phyloP scores from a whole-genome alignment of 2,888 invertebrate genomes.

The Chrysina gloriosa region DNA sequence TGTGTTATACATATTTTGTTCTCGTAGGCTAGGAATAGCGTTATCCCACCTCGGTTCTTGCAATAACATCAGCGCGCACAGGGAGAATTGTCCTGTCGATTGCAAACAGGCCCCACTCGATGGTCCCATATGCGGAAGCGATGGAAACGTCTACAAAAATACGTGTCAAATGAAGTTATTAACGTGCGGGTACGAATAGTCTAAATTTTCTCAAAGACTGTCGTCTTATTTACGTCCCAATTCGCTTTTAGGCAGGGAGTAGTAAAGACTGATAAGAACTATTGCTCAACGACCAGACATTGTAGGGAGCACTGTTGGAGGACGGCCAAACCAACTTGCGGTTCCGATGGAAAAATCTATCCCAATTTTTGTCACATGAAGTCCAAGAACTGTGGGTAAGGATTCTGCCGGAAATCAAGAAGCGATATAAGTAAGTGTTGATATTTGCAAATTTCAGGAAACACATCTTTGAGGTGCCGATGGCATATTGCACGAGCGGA shows the following conservation, averaged over 20 bases:
- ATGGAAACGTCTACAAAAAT: slow-evolving; percentile 92
- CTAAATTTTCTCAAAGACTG: not conserved
- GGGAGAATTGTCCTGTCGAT: slow-evolving; percentile 90
- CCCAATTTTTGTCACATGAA: slow-evolving; percentile 93
- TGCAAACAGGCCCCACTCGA: slow-evolving; percentile 88
- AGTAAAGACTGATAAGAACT: slow-evolving; percentile 87
- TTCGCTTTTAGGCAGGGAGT: slow-evolving; percentile 78
- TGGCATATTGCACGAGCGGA: slow-evolving; percentile 86
- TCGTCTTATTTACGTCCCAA: not conserved
- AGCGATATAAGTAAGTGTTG: not conserved
- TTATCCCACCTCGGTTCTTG: slow-evolving; percentile 74
- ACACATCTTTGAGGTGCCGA: slow-evolving; percentile 92
- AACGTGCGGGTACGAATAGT: slow-evolving; percentile 80
- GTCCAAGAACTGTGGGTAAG: slow-evolving; percentile 90
- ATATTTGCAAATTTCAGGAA: slow-evolving; percentile 70
- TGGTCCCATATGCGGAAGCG: slow-evolving; percentile 91
- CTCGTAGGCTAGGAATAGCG: slow-evolving; percentile 70
- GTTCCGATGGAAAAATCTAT: slow-evolving; percentile 89
- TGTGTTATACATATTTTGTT: not conserved
- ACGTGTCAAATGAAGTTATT: slow-evolving; percentile 93
- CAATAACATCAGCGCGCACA: slow-evolving; percentile 80
- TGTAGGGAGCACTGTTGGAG: slow-evolving; percentile 93
- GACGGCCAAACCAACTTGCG: slow-evolving; percentile 88
- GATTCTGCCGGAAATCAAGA: slow-evolving; percentile 19
- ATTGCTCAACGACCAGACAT: slow-evolving; percentile 91